phyloP scores from a whole-genome alignment of 2,888 invertebrate genomes.

The Bombyx huttoni region DNA sequence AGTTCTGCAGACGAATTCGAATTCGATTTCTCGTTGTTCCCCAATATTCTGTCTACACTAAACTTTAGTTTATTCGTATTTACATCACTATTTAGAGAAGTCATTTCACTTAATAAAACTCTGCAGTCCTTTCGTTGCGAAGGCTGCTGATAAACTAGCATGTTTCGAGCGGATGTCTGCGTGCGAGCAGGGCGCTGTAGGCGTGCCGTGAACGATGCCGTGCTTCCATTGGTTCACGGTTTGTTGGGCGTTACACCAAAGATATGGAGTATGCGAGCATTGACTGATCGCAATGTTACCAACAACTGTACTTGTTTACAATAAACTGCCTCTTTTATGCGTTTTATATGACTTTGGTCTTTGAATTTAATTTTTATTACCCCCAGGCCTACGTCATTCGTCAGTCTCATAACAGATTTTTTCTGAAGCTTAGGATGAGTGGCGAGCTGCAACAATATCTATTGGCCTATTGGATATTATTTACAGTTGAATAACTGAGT shows the following conservation, averaged over 20 bases:
- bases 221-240: constrained; percentile 34
- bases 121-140: constrained; percentile 23
- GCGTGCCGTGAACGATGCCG: constrained; percentile 37
- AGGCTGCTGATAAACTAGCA: constrained; percentile 54
- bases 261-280: constrained; percentile 46
- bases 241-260: constrained; percentile 37
- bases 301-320: constrained; percentile 65
- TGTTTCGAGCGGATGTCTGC: constrained; percentile 27
- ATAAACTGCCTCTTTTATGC: constrained; percentile 60
- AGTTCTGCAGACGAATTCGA: constrained; percentile 20
- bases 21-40: constrained; percentile 42
- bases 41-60: constrained; percentile 79
- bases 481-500: not conserved
- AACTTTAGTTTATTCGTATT: constrained; percentile 73
- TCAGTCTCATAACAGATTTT: constrained; percentile 15
- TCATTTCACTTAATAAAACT: constrained; percentile 34
- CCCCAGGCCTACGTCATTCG: constrained; percentile 43
- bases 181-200: constrained; percentile 41
- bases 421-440: not conserved
- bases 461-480: not conserved
- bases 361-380: constrained; percentile 54
- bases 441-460: not conserved
- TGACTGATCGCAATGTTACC: constrained; percentile 50
- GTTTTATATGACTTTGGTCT: constrained; percentile 63
- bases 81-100: constrained; percentile 49